Base-by-base conservation (phyloP, 2,888 invertebrate species). In the Carterocephalus palaemon region DNA sequence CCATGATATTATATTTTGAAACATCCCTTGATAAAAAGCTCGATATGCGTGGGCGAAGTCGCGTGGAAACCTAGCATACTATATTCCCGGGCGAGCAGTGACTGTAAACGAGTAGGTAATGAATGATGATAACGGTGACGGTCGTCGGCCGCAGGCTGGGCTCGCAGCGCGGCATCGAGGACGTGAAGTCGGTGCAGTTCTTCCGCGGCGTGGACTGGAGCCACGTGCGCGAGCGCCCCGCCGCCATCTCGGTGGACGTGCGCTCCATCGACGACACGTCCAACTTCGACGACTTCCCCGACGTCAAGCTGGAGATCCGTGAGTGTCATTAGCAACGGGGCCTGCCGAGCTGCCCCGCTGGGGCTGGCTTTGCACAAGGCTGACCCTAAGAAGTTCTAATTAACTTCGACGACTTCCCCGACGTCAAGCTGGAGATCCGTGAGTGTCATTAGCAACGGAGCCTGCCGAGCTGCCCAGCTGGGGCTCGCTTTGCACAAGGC, bases 351-450 rank as follows among this genome's bases (percentile, higher is more conserved):
- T n/a, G n/a, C n/a, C n/a, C n/a, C n/a, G n/a, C n/a, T n/a, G n/a
- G n/a, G n/a, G n/a, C n/a, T n/a, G n/a, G n/a, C n/a, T n/a, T n/a
- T n/a, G n/a, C n/a, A n/a, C n/a, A n/a, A n/a, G n/a, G n/a, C n/a
- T n/a, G n/a, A n/a, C n/a, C n/a, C n/a, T n/a, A n/a, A n/a, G n/a
- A n/a, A n/a, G n/a, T n/a, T n/a, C n/a, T n/a, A n/a, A n/a, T n/a
- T n/a, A 99, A 99, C 88, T 99, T 99, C 80, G 99, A 99, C 86
- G 99, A 99, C 68, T 99, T 99, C 90, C 99, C 99, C 3, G 99
- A 99, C 85, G 98, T 98, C 66, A 98, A 99, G 76, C 91, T 99
- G 59, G 96, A 97, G 89, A 97, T 98, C 88, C 97, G 98, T 98
- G n/a, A n/a, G n/a, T n/a, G n/a, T n/a, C n/a, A n/a, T n/a, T n/a